phyloP scores from a whole-genome alignment of 2,888 invertebrate genomes.

The Halictus ligatus region DNA sequence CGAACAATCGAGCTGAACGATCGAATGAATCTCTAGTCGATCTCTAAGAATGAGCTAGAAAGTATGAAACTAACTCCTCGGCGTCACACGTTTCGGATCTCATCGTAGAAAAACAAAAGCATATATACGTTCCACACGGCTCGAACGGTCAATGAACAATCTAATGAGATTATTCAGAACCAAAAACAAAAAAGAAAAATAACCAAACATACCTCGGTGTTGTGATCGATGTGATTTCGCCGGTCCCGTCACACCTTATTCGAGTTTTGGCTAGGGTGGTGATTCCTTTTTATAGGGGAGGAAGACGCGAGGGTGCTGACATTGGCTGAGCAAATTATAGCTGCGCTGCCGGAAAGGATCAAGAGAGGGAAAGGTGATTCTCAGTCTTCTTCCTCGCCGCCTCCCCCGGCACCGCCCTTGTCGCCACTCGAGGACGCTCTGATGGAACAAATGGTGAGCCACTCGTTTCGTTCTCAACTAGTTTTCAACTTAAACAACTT shows the following conservation, averaged over 20 bases:
- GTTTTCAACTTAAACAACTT: not conserved
- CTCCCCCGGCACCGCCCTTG: conserved; percentile 79
- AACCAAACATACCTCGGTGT: conserved; percentile 70
- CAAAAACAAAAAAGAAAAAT: conserved; percentile 2
- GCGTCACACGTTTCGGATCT: conserved; percentile 50
- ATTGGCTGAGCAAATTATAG: conserved; percentile 98
- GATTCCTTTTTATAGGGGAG: conserved; percentile 89
- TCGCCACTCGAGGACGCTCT: conserved; percentile 82
- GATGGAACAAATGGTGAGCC: conserved; percentile 84
- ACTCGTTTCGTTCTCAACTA: not conserved
- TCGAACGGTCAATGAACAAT: conserved; percentile 8
- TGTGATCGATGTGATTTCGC: conserved; percentile 75
- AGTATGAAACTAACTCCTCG: conserved; percentile 23
- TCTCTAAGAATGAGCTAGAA: conserved; percentile 35
- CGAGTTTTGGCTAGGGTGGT: conserved; percentile 78
- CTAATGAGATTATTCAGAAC: not conserved
- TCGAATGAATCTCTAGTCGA: conserved; percentile 32
- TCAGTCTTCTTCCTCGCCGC: conserved; percentile 83
- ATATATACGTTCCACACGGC: not conserved
- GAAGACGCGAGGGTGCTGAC: conserved; percentile 96
- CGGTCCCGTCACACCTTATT: conserved; percentile 69
- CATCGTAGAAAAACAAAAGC: conserved; percentile 45
- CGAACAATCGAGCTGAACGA: conserved; percentile 30
- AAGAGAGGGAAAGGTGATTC: conserved; percentile 87
- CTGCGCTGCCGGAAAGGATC: conserved; percentile 98